These are phyloP conservation scores for Mus pahari DNA, from an alignment of 2,113 vertebrate species.

Conservation along the genomic window DNA sequence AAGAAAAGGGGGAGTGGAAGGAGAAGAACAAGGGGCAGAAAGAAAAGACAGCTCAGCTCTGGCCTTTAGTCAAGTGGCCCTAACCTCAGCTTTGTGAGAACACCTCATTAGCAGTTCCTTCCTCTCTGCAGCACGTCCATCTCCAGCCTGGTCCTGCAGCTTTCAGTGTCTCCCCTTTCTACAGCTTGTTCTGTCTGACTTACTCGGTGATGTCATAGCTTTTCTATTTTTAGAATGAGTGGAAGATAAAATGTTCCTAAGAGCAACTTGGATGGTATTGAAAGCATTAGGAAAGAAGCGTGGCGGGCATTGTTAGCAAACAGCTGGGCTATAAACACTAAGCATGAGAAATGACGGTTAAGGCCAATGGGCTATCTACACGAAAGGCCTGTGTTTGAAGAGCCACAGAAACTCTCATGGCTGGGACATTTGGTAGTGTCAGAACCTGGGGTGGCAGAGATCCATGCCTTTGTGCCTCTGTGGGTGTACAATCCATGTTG, in stretches of 20 bases:
- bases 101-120: constrained; percentile 36
- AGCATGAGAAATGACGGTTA: constrained; percentile 20
- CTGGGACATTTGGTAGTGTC: constrained; percentile 32
- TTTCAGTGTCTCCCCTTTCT: constrained; percentile 7
- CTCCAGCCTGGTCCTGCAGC: constrained; percentile 28
- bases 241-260: constrained; percentile 65
- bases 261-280: constrained; percentile 31
- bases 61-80: background rate
- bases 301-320: constrained; percentile 15
- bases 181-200: constrained; percentile 39
- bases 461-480: background rate
- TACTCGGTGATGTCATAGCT: background rate
- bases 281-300: constrained; percentile 55
- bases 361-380: background rate
- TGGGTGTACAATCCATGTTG: background rate
- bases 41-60: background rate
- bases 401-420: background rate
- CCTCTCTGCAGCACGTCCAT: constrained; percentile 17
- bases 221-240: constrained; percentile 51
- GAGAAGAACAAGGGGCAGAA: background rate
- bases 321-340: constrained; percentile 6
- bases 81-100: constrained; percentile 35
- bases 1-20: background rate
- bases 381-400: constrained; percentile 25
- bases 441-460: background rate